Conservation (phyloP, 2,113 vertebrate genomes). For the Gavia stellata region DNA sequence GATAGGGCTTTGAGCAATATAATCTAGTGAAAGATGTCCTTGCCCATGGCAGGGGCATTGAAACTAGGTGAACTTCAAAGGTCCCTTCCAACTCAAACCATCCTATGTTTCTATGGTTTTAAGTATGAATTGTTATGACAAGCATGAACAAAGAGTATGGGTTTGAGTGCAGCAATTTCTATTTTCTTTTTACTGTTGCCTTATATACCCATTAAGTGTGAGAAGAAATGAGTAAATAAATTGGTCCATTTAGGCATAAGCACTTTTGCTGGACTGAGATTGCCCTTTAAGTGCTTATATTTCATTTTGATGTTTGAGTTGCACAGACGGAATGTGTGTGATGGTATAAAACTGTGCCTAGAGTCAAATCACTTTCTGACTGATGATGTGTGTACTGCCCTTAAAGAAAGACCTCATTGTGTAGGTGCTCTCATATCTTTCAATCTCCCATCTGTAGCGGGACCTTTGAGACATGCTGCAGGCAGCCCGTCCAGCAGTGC, state of each 20-base stretch:
- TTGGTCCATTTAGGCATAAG: neutral
- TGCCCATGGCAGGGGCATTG: neutral
- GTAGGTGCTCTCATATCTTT: neutral
- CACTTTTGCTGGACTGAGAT: neutral
- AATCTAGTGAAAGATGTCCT: neutral
- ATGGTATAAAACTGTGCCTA: neutral
- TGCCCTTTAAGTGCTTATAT: neutral
- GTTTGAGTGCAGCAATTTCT: neutral
- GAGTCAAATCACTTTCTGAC: neutral
- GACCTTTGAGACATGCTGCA: neutral
- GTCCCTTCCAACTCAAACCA: neutral
- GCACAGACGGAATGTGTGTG: neutral
- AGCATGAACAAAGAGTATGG: neutral
- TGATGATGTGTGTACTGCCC: neutral
- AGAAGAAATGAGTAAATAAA: neutral
- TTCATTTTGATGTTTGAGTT: neutral
- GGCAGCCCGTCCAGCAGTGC: neutral
- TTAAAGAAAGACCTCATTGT: neutral
- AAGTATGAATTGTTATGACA: neutral
- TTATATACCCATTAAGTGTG: neutral
- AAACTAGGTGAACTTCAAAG: neutral
- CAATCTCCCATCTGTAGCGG: neutral
- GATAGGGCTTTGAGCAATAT: neutral
- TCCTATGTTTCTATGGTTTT: neutral
- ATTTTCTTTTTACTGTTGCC: neutral